These are phyloP conservation scores for Hyphantria cunea DNA, from an alignment of 1,140 invertebrate species.

Conservation along the genomic window DNA sequence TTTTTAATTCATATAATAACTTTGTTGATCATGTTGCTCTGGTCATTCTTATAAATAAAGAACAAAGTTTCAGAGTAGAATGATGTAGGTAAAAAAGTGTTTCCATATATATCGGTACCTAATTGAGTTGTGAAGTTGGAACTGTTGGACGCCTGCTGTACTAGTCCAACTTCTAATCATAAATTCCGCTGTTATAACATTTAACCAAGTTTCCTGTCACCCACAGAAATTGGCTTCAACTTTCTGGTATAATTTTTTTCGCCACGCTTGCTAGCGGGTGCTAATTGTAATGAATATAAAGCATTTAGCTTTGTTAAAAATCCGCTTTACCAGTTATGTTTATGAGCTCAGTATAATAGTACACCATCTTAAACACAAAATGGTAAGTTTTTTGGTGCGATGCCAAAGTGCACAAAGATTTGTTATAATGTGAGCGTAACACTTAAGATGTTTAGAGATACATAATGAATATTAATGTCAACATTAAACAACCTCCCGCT, in stretches of 20 bases:
- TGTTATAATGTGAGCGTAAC: conserved; percentile 7
- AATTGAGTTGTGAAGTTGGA: conserved; percentile 41
- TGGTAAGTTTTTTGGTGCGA: conserved; percentile 25
- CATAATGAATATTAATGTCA: conserved; percentile 19
- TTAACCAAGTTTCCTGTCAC: conserved; percentile 44
- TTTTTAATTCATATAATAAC: conserved; percentile 2
- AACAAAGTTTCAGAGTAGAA: conserved; percentile 9
- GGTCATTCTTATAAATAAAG: too few relatives aligned
- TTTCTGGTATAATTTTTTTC: conserved; percentile 35
- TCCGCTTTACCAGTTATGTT: conserved; percentile 21
- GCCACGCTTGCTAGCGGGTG: conserved; percentile 27
- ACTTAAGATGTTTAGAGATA: conserved; percentile 16
- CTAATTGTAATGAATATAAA: conserved; percentile 32
- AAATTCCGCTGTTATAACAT: conserved; percentile 46
- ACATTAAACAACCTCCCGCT: conserved; percentile 5
- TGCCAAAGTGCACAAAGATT: conserved; percentile 24
- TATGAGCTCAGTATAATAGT: conserved; percentile 18
- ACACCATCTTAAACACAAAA: conserved; percentile 22
- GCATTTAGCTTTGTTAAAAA: conserved; percentile 25
- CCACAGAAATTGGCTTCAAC: conserved; percentile 44
- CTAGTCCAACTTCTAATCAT: conserved; percentile 39
- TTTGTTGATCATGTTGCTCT: neutral
- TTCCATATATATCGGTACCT: conserved; percentile 27
- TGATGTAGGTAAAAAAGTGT: conserved; percentile 5
- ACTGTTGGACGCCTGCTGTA: conserved; percentile 27